Evolutionary conservation across 2,888 invertebrate genomes (phyloP), one percentile per base, ranked within the genome.

Genomic region (Apodemia duryi): DNA sequence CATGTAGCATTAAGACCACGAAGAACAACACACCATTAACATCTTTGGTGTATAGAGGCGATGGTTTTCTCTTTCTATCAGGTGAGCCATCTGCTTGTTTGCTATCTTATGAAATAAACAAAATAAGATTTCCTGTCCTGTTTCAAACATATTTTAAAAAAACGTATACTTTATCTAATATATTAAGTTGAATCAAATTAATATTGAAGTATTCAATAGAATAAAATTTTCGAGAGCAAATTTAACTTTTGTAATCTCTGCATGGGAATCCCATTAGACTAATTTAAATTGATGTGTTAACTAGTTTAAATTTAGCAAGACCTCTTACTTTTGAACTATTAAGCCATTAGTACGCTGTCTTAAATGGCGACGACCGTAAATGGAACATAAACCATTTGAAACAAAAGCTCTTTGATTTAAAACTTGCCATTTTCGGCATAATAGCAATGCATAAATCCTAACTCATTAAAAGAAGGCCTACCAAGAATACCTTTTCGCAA

Each of bases 371-470:
- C n/a, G 13, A 32, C 60, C 35, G 2, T 35, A 35, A 60, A 35
- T 60, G 60, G 60, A 60, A 60, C 60, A 60, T 60, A 60, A 60
- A 60, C 60, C 35, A 60, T 60, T 60, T 60, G 60, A 60, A 60
- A 60, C 60, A 60, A 60, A 60, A 60, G 60, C 60, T 35, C 32
- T 32, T 60, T 60, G 60, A 60, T 60, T 60, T 60, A 60, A 60
- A 60, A 60, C 60, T 60, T 60, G 35, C 60, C 60, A 60, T 60
- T 60, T 60, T 60, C 60, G 35, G 60, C 35, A 60, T 60, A 60
- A 60, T 60, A 60, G 60, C 35, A 60, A 13, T 35, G 60, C 60
- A 60, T 60, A 60, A 60, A 35, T 60, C 60, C 35, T 60, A n/a
- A 7, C n/a, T 60, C 35, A 60, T 60, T 60, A 60, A 60, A n/a